Conservation (phyloP, 2,113 vertebrate species). For the Hippocampus zosterae region DNA sequence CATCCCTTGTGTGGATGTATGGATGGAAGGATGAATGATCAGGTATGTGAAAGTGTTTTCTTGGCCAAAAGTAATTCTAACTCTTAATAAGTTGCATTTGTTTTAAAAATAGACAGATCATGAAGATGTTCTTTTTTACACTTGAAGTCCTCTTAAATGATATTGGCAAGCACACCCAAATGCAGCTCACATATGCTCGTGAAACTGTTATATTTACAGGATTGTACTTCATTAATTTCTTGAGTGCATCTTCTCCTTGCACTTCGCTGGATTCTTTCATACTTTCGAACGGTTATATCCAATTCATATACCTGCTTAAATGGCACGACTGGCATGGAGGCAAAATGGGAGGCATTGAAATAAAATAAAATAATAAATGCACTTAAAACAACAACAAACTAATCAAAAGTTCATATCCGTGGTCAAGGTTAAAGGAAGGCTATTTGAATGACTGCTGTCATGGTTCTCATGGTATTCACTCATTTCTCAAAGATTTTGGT, state of each 20-base stretch:
- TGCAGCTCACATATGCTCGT: neutral
- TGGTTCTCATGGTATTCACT: too few species aligned
- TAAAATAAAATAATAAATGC: too few species aligned
- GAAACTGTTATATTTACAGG: neutral
- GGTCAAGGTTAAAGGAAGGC: too few species aligned
- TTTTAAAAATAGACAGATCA: neutral
- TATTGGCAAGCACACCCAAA: neutral
- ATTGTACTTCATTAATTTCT: neutral
- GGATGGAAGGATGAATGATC: neutral
- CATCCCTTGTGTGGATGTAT: too few species aligned
- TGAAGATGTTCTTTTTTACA: neutral
- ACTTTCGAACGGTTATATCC: neutral
- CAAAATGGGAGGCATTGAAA: too few species aligned
- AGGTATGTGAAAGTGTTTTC: neutral
- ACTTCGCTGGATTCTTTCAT: neutral
- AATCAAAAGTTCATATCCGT: too few species aligned
- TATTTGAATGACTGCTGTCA: too few species aligned
- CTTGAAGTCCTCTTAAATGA: neutral
- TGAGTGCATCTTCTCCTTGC: neutral
- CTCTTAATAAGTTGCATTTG: neutral
- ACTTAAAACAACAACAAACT: too few species aligned
- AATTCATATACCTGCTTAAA: neutral
- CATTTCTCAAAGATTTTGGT: too few species aligned
- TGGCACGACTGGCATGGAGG: too few species aligned
- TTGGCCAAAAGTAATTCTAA: neutral